phyloP scores from a whole-genome alignment of 2,888 invertebrate genomes.

The Thysanoteuthis rhombus region DNA sequence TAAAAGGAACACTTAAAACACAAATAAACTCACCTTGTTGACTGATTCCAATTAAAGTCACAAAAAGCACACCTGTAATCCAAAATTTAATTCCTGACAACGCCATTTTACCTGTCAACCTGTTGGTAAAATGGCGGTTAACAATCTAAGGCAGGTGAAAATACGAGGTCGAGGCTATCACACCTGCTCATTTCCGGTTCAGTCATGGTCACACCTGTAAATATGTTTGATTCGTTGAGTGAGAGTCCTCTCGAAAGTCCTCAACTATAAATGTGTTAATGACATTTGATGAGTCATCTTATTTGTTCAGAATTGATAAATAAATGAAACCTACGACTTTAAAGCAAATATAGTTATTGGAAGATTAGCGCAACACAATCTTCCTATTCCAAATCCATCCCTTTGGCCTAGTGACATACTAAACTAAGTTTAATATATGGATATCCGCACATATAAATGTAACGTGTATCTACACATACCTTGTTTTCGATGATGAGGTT shows the following conservation, averaged over 20 bases:
- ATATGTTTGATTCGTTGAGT: not conserved
- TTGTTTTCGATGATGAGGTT: no score
- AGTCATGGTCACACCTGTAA: not conserved
- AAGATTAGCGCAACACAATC: no score
- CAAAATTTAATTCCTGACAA: not conserved
- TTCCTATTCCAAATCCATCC: no score
- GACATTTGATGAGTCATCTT: no score
- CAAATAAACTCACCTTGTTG: not conserved
- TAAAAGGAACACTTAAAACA: not conserved
- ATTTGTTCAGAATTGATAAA: no score
- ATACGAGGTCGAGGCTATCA: not conserved
- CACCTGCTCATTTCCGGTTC: not conserved
- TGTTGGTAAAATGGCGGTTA: not conserved
- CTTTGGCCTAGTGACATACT: no score
- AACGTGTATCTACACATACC: no score
- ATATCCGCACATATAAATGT: no score
- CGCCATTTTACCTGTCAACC: not conserved
- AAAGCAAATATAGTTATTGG: no score
- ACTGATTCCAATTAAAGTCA: not conserved
- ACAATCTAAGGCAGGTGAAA: not conserved
- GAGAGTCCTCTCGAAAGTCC: no score
- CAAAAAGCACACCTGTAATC: not conserved
- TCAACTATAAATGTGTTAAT: not conserved
- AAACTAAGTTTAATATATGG: no score
- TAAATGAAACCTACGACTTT: no score